phyloP scores from a whole-genome alignment of 2,888 invertebrate species.

The Hirtodrosophila histrioides region DNA sequence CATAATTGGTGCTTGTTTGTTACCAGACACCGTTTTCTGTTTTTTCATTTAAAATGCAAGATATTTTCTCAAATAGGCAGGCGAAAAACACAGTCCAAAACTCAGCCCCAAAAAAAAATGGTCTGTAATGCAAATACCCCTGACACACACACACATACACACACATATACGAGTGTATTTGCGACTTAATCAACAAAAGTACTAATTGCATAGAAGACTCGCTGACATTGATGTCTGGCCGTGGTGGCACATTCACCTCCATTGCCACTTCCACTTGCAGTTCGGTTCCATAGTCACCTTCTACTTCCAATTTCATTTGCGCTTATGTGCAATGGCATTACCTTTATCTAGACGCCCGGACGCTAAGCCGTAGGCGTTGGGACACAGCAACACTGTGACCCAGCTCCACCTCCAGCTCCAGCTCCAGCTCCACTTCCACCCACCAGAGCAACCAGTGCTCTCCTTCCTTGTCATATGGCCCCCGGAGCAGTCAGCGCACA shows the following conservation, averaged over 20 bases:
- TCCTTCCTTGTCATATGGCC: slow-evolving; percentile 24
- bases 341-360: slow-evolving; percentile 52
- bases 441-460: too few relatives aligned
- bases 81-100: slow-evolving; percentile 20
- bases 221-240: slow-evolving; percentile 70
- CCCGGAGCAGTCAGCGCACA: slow-evolving; percentile 48
- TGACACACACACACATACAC: slow-evolving; percentile 4
- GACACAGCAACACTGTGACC: neutral
- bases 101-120: slow-evolving; percentile 17
- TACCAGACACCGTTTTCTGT: too few relatives aligned
- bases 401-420: neutral
- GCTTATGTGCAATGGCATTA: slow-evolving; percentile 69
- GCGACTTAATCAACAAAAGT: slow-evolving; percentile 77
- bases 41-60: slow-evolving; percentile 8
- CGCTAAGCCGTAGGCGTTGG: slow-evolving; percentile 57
- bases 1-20: too few relatives aligned
- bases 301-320: slow-evolving; percentile 72
- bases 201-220: slow-evolving; percentile 77
- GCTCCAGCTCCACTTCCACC: neutral
- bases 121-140: slow-evolving; percentile 12
- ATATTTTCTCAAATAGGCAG: slow-evolving; percentile 5
- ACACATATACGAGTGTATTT: slow-evolving; percentile 24
- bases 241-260: slow-evolving; percentile 22
- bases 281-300: slow-evolving; percentile 33
- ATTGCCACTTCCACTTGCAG: slow-evolving; percentile 10